These are phyloP conservation scores for Rhabdophis nuchalis DNA, from an alignment of 2,797 vertebrate species.

Conservation along the genomic window DNA sequence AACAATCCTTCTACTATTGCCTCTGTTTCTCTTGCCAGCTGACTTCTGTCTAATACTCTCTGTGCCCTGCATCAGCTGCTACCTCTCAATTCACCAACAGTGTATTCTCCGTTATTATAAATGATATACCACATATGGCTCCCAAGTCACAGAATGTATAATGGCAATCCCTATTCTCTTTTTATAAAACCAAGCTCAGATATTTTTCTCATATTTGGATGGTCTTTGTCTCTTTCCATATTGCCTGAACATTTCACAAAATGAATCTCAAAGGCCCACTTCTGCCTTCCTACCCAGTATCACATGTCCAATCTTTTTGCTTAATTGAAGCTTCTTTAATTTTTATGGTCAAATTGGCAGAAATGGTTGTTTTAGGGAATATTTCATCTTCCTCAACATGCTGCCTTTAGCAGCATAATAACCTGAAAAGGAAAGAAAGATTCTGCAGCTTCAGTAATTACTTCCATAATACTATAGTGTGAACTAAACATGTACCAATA, in stretches of 20 bases:
- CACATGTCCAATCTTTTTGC: slow-evolving; percentile 42
- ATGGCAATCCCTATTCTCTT: neutral
- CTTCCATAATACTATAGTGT: neutral
- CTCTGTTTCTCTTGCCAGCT: neutral
- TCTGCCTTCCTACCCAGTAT: slow-evolving; percentile 40
- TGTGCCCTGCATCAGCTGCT: neutral
- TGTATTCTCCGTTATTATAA: neutral
- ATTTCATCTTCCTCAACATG: slow-evolving; percentile 35
- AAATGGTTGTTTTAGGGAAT: slow-evolving; percentile 37
- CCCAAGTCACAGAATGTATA: neutral
- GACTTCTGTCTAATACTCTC: neutral
- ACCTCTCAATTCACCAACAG: neutral
- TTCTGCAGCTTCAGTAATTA: neutral
- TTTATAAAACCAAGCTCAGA: neutral
- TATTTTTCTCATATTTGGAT: slow-evolving; percentile 11
- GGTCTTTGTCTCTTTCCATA: slow-evolving; percentile 17
- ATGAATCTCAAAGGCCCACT: slow-evolving; percentile 41
- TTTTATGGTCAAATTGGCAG: slow-evolving; percentile 52
- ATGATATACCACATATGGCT: neutral
- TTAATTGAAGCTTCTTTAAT: slow-evolving; percentile 60
- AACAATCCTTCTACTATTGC: neutral
- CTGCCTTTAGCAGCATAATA: fast-evolving
- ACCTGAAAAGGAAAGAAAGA: neutral
- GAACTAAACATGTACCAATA: neutral
- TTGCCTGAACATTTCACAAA: neutral